Evolutionary conservation across 2,888 invertebrate genomes (phyloP), one percentile per base, ranked within the genome.

Genomic region (Isotomurus palustris): DNA sequence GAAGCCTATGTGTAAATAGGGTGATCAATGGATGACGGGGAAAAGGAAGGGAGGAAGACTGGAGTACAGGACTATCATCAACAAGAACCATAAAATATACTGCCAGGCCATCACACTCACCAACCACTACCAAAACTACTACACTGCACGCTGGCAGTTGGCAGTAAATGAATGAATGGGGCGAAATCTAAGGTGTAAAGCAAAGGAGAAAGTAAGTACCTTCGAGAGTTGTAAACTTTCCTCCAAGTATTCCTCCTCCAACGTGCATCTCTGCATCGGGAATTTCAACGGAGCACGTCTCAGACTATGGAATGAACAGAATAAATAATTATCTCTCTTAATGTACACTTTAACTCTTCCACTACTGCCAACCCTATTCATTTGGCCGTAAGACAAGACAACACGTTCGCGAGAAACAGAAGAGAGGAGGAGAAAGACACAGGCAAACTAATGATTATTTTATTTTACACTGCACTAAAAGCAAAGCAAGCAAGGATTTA

Each of bases 221-320:
- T 79, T 99, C 97, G 0, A 96, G 82, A 0, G 99, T 99, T 0
- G 93, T 91, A 76, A 97, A 99, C 51, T 93, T 83, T 0, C 97
- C 95, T 4, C 91, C 88, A 21, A 96, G 77, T 2, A 94, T 88
- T 5, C 85, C 82, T 0, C 90, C 82, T 0, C 93, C 91, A 57
- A 89, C 88, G 72, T 89, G 86, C 67, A 96, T 77, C 1, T 93
- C 90, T 53, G 99, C 73, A 75, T 96, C 92, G 0, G 96, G 96
- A 69, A 95, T 86, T 38, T 76, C 73, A 67, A 95, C 73, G 14
- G 79, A 75, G 72, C 91, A 90, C 0, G 88, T 89, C 71, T 92
- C 93, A 1, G 91, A 89, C 81, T 84, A 64, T 44, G 75, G n/a
- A n/a, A n/a, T n/a, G 73, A 3, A 22, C 43, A 43, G 5, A 24